Percentiles rank a stretch among this genome's conserved stretches.
These are phyloP conservation scores for Lasiurus cinereus DNA, from an alignment of 2,113 vertebrate genomes.

Conservation along the genomic window DNA sequence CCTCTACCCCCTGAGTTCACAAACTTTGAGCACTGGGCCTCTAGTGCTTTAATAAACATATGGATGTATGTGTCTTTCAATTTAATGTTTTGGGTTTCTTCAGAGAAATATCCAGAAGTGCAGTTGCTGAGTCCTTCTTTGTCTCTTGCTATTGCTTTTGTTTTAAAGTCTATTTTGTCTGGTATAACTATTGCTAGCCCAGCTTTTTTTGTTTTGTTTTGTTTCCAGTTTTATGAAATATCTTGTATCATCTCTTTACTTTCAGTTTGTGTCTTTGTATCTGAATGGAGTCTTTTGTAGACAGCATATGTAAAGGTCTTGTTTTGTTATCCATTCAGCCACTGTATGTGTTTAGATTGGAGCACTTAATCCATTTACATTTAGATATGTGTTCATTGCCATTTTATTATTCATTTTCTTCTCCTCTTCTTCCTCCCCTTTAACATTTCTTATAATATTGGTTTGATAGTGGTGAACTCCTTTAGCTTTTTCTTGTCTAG, in stretches of 20 bases:
- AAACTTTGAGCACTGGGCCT: too few species aligned
- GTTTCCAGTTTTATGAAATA: neutral
- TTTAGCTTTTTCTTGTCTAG: neutral
- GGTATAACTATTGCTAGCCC: too few species aligned
- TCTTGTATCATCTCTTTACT: neutral
- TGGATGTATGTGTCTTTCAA: neutral
- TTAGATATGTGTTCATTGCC: neutral
- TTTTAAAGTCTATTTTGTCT: too few species aligned
- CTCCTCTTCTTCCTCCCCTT: neutral
- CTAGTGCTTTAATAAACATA: neutral
- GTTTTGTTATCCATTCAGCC: neutral
- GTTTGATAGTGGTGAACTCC: neutral
- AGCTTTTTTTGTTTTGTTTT: neutral
- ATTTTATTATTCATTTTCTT: neutral
- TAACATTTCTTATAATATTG: neutral
- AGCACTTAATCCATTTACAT: neutral
- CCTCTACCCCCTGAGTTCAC: too few species aligned
- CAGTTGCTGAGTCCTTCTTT: neutral
- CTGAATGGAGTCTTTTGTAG: neutral
- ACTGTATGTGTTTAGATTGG: neutral
- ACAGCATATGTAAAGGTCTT: neutral
- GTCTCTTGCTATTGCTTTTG: too few species aligned
- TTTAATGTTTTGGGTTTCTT: neutral
- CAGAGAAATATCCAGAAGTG: neutral
- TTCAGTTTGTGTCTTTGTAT: neutral